Evolutionary conservation across 2,113 vertebrate genomes (phyloP).

Genomic region (Xyrauchen texanus): DNA sequence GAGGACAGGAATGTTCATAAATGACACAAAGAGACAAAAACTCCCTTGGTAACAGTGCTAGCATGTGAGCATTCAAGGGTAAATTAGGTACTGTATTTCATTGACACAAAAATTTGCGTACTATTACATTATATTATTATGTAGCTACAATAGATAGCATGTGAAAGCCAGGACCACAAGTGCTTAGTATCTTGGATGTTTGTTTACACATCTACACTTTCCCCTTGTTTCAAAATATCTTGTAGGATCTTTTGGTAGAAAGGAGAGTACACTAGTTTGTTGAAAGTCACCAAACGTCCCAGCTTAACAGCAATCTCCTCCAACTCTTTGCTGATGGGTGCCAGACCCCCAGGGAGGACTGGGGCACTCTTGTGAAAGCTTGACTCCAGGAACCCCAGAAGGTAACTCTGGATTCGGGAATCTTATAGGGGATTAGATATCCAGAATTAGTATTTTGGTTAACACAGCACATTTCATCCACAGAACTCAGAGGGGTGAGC

Average conservation of each 20-base stretch:
- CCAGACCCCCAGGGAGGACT: slow-evolving; percentile 83
- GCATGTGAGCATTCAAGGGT: slow-evolving; percentile 31
- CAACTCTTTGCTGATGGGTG: slow-evolving; percentile 85
- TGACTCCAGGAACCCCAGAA: slow-evolving; percentile 82
- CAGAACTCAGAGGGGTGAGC: neutral
- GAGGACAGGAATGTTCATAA: neutral
- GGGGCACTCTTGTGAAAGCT: slow-evolving; percentile 77
- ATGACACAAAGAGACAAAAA: too few species aligned
- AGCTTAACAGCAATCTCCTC: slow-evolving; percentile 85
- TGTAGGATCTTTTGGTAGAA: slow-evolving; percentile 87
- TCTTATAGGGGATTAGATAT: slow-evolving; percentile 66
- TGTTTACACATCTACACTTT: slow-evolving; percentile 45
- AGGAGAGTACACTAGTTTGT: slow-evolving; percentile 95
- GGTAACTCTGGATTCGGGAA: slow-evolving; percentile 83
- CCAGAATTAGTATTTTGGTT: neutral
- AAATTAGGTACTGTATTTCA: slow-evolving; percentile 3
- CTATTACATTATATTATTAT: neutral
- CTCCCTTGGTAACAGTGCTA: slow-evolving; percentile 15
- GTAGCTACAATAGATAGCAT: slow-evolving; percentile 16
- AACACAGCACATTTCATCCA: neutral
- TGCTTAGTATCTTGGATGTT: too few species aligned
- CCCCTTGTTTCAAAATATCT: slow-evolving; percentile 71
- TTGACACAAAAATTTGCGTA: neutral
- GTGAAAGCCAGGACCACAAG: slow-evolving; percentile 6
- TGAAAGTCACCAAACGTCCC: slow-evolving; percentile 89